Conservation (phyloP, 2,113 vertebrate species). For the Microtus richardsoni region DNA sequence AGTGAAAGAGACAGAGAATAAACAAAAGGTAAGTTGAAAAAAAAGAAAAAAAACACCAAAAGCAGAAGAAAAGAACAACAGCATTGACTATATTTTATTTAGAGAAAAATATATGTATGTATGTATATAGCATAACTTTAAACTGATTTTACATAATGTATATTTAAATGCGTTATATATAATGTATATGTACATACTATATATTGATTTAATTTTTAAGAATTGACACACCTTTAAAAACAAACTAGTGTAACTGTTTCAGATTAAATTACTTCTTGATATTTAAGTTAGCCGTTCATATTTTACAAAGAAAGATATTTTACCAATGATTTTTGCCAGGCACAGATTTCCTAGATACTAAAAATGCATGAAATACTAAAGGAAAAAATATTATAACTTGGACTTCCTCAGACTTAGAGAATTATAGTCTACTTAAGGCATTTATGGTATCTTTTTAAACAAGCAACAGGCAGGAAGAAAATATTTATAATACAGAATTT, state of each 20-base stretch:
- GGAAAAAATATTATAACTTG: neutral
- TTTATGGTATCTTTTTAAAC: neutral
- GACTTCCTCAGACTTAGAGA: neutral
- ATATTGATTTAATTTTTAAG: neutral
- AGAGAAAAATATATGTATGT: neutral
- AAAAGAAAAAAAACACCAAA: neutral
- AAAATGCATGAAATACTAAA: neutral
- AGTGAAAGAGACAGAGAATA: neutral
- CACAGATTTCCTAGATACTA: neutral
- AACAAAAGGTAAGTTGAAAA: neutral
- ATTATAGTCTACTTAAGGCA: neutral
- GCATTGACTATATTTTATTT: neutral
- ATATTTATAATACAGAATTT: slow-evolving; percentile 13
- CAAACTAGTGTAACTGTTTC: neutral
- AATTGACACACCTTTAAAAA: neutral
- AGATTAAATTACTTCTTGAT: neutral
- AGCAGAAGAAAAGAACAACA: neutral
- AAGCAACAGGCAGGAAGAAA: neutral
- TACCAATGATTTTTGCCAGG: neutral
- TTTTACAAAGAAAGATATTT: neutral
- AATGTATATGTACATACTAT: neutral
- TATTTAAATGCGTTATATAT: neutral
- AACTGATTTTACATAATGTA: neutral
- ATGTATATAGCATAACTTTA: neutral
- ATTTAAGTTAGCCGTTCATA: neutral